phyloP scores from a whole-genome alignment of 2,113 vertebrate genomes.

The Rhodinocichla rosea region DNA sequence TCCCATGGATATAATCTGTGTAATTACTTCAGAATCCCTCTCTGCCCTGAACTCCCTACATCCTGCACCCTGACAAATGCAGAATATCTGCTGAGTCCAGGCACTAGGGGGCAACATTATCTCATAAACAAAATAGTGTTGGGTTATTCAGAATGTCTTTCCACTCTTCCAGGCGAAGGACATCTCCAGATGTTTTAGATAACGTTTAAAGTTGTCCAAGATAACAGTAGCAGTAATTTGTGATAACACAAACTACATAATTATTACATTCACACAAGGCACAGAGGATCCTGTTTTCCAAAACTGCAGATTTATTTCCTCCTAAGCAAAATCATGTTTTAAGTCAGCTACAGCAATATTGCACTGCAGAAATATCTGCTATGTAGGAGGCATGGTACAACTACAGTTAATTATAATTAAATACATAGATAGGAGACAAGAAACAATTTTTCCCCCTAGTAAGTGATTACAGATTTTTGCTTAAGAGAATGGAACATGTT shows the following conservation, averaged over 20 bases:
- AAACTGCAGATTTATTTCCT: neutral
- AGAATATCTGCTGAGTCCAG: neutral
- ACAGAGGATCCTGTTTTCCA: neutral
- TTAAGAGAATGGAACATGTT: neutral
- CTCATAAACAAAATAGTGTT: neutral
- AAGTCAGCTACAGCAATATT: neutral
- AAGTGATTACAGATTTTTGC: neutral
- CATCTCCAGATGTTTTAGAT: neutral
- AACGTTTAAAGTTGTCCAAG: neutral
- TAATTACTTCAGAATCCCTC: neutral
- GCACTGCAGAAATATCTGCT: neutral
- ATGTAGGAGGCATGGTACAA: neutral
- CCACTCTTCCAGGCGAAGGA: neutral
- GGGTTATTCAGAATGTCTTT: neutral
- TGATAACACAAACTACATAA: neutral
- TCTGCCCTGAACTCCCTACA: neutral
- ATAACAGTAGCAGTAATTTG: neutral
- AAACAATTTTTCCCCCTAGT: neutral
- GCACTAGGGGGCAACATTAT: conserved; percentile 34
- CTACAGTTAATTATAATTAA: neutral
- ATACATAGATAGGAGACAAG: neutral
- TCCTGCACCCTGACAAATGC: neutral
- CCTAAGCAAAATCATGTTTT: neutral
- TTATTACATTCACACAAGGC: neutral
- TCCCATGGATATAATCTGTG: neutral